Evolutionary conservation across 1,140 invertebrate species (phyloP).

Genomic region (Drosophila melanogaster): DNA sequence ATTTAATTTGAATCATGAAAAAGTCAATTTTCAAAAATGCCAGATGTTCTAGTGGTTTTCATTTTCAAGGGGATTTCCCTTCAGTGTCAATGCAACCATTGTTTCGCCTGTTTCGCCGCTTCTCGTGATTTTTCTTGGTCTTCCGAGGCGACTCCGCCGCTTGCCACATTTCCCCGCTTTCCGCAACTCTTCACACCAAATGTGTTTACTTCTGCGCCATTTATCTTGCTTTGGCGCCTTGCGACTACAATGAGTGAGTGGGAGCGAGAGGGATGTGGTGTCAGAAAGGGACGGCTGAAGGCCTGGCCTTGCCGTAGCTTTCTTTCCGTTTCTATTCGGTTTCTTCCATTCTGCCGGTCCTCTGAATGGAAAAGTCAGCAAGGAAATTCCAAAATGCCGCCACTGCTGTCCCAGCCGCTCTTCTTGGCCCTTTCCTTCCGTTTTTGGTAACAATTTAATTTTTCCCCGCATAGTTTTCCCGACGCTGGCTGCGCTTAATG

Average conservation of each 20-base stretch:
- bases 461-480: conserved; percentile 38
- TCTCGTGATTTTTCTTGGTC: conserved; percentile 57
- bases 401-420: neutral
- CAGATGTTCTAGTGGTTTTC: neutral
- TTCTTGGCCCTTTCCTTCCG: neutral
- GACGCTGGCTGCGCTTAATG: conserved; percentile 36
- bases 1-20: too few relatives aligned
- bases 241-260: conserved; percentile 54
- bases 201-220: conserved; percentile 79
- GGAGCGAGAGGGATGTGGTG: neutral
- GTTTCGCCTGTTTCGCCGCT: conserved; percentile 52
- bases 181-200: conserved; percentile 69
- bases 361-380: conserved; percentile 44
- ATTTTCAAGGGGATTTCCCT: conserved; percentile 17
- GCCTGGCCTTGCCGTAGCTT: conserved; percentile 19
- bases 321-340: conserved; percentile 41
- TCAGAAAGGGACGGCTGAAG: conserved; percentile 9
- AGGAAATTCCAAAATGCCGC: conserved; percentile 40
- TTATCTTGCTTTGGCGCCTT: conserved; percentile 78
- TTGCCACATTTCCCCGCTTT: conserved; percentile 12
- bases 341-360: conserved; percentile 7
- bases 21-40: too few relatives aligned
- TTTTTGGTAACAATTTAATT: conserved; percentile 45
- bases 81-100: conserved; percentile 57
- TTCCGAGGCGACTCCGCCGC: conserved; percentile 21